Evolutionary conservation across 2,797 vertebrate genomes (phyloP).

Genomic region (Picus viridis): DNA sequence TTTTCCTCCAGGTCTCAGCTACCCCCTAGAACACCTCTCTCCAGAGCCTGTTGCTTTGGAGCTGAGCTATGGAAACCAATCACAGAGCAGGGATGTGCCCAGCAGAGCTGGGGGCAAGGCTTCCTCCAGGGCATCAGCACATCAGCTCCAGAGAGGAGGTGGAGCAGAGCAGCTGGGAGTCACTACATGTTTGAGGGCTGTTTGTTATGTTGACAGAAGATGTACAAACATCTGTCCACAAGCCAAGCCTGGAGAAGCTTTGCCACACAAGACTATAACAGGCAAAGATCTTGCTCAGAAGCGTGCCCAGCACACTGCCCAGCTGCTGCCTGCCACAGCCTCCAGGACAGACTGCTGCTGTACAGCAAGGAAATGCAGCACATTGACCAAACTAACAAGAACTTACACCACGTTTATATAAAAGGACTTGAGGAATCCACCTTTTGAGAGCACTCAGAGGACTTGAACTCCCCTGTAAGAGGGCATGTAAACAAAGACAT

Average conservation of each 20-base stretch:
- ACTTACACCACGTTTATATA: neutral
- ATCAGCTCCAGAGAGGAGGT: neutral
- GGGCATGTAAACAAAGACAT: conserved; percentile 46
- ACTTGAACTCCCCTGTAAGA: conserved; percentile 13
- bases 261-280: neutral
- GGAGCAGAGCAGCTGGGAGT: neutral
- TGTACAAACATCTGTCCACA: neutral
- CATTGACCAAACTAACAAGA: neutral
- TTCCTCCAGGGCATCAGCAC: neutral
- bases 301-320: neutral
- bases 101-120: neutral
- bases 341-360: neutral
- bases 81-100: conserved; percentile 12
- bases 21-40: neutral
- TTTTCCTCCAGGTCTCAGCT: neutral
- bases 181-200: neutral
- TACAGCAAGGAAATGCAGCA: neutral
- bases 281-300: neutral
- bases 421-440: conserved; percentile 29
- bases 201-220: neutral
- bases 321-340: neutral
- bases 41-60: neutral
- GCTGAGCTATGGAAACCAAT: neutral
- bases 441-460: conserved; percentile 14
- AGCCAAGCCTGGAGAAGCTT: neutral